Evolutionary conservation across 2,113 vertebrate genomes (phyloP).

Genomic region (Cacatua alba): DNA sequence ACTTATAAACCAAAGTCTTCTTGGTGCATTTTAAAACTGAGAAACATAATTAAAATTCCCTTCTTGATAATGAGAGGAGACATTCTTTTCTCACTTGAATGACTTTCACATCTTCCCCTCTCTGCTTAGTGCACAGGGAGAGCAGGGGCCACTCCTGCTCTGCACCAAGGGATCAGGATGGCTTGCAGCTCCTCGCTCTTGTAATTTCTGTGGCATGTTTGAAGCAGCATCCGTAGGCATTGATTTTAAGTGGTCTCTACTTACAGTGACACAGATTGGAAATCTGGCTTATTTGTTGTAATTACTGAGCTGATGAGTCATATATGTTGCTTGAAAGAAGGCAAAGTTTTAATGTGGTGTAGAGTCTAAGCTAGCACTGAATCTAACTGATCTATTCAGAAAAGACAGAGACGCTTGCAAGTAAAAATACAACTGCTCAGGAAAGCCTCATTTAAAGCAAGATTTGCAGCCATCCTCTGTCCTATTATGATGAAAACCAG

Average conservation of each 20-base stretch:
- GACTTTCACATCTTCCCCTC: neutral
- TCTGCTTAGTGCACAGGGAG: neutral
- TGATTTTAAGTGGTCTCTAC: neutral
- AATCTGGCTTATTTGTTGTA: constrained; percentile 34
- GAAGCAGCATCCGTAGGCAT: neutral
- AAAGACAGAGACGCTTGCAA: neutral
- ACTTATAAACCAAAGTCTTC: neutral
- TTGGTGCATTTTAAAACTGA: neutral
- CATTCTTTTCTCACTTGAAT: neutral
- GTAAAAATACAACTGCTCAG: neutral
- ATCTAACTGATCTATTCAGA: neutral
- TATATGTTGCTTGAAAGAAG: constrained; percentile 10
- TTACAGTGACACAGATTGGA: constrained; percentile 28
- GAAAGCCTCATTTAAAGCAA: neutral
- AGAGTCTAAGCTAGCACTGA: constrained; percentile 19
- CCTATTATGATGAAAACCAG: neutral
- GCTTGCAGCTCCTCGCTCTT: neutral
- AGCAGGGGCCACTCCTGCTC: neutral
- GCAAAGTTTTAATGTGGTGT: constrained; percentile 5
- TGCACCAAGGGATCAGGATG: neutral
- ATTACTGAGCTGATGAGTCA: constrained; percentile 47
- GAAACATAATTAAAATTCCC: neutral
- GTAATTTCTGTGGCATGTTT: neutral
- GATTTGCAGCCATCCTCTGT: neutral
- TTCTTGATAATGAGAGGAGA: neutral